phyloP scores from a whole-genome alignment of 2,113 vertebrate species.

The Periophthalmus modestus region DNA sequence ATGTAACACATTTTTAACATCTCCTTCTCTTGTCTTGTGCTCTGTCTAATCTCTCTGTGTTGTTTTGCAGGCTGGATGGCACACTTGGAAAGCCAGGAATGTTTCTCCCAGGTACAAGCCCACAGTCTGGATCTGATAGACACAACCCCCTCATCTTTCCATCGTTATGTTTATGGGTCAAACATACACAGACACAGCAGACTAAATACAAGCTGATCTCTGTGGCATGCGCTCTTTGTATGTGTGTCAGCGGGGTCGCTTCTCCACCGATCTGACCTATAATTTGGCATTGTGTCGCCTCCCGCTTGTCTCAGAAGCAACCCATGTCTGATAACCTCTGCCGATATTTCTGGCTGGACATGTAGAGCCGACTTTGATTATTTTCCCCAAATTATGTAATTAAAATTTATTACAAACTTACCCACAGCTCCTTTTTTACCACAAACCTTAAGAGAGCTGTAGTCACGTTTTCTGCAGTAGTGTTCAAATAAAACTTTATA shows the following conservation, averaged over 20 bases:
- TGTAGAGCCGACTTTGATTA: too few relatives aligned
- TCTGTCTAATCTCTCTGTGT: constrained; percentile 12
- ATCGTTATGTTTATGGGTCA: constrained; percentile 36
- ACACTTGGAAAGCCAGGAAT: constrained; percentile 73
- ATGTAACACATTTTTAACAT: not conserved
- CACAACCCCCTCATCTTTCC: constrained; percentile 37
- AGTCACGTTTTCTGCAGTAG: too few relatives aligned
- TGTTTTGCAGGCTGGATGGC: constrained; percentile 60
- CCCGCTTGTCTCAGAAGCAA: too few relatives aligned
- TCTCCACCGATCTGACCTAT: too few relatives aligned
- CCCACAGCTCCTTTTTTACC: too few relatives aligned
- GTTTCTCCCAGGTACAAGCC: constrained; percentile 72
- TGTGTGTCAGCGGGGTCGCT: not conserved
- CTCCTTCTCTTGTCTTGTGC: constrained; percentile 6
- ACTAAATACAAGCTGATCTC: constrained; percentile 34
- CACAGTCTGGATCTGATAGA: constrained; percentile 43
- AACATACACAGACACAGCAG: constrained; percentile 32
- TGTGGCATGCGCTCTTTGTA: constrained; percentile 10
- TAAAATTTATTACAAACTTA: too few relatives aligned
- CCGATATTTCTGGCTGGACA: too few relatives aligned
- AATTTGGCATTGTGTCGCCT: too few relatives aligned
- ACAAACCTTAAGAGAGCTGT: too few relatives aligned
- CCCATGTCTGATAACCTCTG: too few relatives aligned
- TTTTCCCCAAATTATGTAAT: too few relatives aligned
- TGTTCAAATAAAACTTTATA: too few relatives aligned